Evolutionary conservation across 2,113 vertebrate genomes (phyloP).

Genomic region (Apistogramma diplotaenia): DNA sequence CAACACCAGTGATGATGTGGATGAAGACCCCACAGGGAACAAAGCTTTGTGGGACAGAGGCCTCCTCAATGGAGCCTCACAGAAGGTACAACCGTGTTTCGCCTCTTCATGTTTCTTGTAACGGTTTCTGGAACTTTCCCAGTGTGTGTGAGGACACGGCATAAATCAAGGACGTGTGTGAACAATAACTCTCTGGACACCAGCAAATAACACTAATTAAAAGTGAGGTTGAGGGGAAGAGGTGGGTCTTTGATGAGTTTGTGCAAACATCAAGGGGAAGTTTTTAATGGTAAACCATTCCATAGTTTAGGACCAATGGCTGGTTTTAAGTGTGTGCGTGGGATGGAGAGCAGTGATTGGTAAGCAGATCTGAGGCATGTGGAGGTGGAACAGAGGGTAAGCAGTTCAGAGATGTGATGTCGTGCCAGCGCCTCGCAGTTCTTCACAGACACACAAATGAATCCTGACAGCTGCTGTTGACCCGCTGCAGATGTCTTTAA

Average conservation of each 20-base stretch:
- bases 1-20: conserved; percentile 97
- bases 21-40: conserved; percentile 98
- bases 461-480: neutral
- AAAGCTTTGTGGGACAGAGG: conserved; percentile 98
- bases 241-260: neutral
- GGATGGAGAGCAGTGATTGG: neutral
- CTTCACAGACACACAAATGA: neutral
- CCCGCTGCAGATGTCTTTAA: neutral
- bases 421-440: neutral
- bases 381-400: neutral
- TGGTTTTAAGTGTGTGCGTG: neutral
- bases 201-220: neutral
- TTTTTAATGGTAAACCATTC: neutral
- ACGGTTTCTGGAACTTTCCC: neutral
- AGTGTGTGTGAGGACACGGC: neutral
- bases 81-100: conserved; percentile 83
- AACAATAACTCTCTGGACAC: neutral
- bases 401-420: neutral
- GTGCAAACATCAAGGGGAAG: neutral
- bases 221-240: neutral
- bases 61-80: conserved; percentile 95
- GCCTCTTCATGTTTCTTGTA: neutral
- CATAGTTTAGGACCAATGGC: neutral
- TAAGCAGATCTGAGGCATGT: neutral
- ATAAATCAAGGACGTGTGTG: neutral